phyloP scores from a whole-genome alignment of 1,140 invertebrate genomes.

The Cylas formicarius region DNA sequence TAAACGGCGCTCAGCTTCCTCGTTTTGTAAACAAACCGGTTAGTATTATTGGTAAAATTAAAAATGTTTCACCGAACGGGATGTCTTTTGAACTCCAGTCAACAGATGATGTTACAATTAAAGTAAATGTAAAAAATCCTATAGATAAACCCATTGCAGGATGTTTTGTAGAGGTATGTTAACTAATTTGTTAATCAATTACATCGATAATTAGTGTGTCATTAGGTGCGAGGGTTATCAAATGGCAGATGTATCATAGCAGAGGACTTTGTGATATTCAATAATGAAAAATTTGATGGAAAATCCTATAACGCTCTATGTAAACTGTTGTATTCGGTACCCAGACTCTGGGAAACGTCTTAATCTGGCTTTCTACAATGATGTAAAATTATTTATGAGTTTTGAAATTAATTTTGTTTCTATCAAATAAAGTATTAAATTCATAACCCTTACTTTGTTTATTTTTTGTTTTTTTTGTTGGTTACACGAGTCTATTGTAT shows the following conservation, averaged over 20 bases:
- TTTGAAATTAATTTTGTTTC: too few relatives aligned
- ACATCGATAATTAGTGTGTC: background rate
- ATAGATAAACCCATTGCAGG: constrained; percentile 7
- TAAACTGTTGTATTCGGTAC: constrained; percentile 15
- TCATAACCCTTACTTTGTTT: too few relatives aligned
- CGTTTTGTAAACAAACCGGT: constrained; percentile 16
- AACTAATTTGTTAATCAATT: background rate
- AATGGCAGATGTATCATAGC: constrained; percentile 14
- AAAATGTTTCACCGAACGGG: background rate
- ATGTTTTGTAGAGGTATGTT: constrained; percentile 18
- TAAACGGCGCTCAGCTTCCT: constrained; percentile 16
- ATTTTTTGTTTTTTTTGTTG: too few relatives aligned
- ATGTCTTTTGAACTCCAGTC: constrained; percentile 13
- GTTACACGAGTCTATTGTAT: too few relatives aligned
- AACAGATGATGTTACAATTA: constrained; percentile 12
- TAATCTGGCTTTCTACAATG: too few relatives aligned
- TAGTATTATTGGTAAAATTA: constrained; percentile 12
- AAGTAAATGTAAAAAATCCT: constrained; percentile 13
- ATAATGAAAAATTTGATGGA: constrained; percentile 17
- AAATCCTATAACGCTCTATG: constrained; percentile 15
- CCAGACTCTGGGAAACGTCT: constrained; percentile 12
- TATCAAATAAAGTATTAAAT: too few relatives aligned
- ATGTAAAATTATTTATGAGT: too few relatives aligned
- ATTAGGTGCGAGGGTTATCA: constrained; percentile 16
- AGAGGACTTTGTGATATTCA: constrained; percentile 15